Evolutionary conservation across 1,140 invertebrate species (phyloP).

Genomic region (Leptinotarsa lineolata): DNA sequence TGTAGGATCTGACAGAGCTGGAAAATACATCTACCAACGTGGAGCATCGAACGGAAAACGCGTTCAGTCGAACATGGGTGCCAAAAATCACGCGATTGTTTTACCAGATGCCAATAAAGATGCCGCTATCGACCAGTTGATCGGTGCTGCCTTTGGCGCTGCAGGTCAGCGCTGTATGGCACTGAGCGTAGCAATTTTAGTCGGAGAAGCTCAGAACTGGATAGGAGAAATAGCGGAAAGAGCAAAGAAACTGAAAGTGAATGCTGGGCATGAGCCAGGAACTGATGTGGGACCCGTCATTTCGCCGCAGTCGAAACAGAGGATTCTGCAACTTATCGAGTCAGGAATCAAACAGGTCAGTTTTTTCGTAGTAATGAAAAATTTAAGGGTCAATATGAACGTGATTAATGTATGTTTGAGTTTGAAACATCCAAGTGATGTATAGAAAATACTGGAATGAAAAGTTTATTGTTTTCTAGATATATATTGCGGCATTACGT

Average conservation of each 20-base stretch:
- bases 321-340: constrained; percentile 86
- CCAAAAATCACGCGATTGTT: constrained; percentile 98
- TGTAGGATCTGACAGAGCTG: constrained; percentile 95
- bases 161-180: constrained; percentile 98
- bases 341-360: constrained; percentile 66
- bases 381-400: no score
- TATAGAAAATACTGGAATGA: no score
- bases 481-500: no score
- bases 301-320: constrained; percentile 85
- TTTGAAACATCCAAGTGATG: no score
- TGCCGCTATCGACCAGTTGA: constrained; percentile 89
- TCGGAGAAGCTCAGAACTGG: constrained; percentile 92
- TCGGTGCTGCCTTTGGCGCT: constrained; percentile 95
- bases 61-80: constrained; percentile 98
- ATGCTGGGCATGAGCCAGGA: constrained; percentile 86
- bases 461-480: no score
- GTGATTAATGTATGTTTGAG: no score
- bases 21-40: constrained; percentile 94
- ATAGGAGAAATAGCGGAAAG: constrained; percentile 89
- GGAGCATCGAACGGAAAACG: constrained; percentile 86
- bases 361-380: background rate
- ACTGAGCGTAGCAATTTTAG: constrained; percentile 94
- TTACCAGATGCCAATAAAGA: constrained; percentile 98
- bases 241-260: constrained; percentile 90
- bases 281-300: constrained; percentile 99